phyloP scores from a whole-genome alignment of 2,797 vertebrate genomes.

The Gymnothorax javanicus region DNA sequence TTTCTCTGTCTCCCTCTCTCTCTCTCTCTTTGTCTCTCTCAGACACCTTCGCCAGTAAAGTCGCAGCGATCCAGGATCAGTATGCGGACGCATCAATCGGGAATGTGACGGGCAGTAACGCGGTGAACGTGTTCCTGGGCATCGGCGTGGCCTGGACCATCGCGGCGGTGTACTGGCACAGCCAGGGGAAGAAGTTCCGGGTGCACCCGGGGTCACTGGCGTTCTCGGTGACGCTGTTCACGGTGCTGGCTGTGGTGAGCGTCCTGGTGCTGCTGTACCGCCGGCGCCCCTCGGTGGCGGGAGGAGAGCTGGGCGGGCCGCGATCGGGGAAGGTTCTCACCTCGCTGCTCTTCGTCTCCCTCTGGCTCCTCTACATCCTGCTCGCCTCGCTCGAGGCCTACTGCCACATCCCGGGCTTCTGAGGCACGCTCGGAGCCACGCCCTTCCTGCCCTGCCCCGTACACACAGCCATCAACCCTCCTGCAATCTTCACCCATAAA shows the following conservation, averaged over 20 bases:
- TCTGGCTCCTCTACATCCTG: conserved; percentile 85
- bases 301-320: conserved; percentile 81
- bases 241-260: conserved; percentile 74
- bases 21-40: background rate
- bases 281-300: conserved; percentile 69
- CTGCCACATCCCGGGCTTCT: conserved; percentile 81
- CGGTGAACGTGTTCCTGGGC: conserved; percentile 85
- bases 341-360: conserved; percentile 70
- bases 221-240: conserved; percentile 86
- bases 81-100: conserved; percentile 85
- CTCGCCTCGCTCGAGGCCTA: conserved; percentile 82
- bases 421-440: conserved; percentile 35
- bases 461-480: background rate
- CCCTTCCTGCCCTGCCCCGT: no score
- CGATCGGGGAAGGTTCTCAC: conserved; percentile 78
- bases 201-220: conserved; percentile 81
- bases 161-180: conserved; percentile 78
- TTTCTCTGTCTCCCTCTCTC: background rate
- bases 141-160: conserved; percentile 88
- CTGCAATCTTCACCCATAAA: background rate
- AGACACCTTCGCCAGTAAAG: conserved; percentile 87
- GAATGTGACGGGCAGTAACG: conserved; percentile 86
- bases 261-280: conserved; percentile 77
- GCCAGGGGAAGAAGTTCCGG: conserved; percentile 69
- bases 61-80: conserved; percentile 85